Evolutionary conservation across 2,113 vertebrate species (phyloP).

Genomic region (Sclerurus mexicanus): DNA sequence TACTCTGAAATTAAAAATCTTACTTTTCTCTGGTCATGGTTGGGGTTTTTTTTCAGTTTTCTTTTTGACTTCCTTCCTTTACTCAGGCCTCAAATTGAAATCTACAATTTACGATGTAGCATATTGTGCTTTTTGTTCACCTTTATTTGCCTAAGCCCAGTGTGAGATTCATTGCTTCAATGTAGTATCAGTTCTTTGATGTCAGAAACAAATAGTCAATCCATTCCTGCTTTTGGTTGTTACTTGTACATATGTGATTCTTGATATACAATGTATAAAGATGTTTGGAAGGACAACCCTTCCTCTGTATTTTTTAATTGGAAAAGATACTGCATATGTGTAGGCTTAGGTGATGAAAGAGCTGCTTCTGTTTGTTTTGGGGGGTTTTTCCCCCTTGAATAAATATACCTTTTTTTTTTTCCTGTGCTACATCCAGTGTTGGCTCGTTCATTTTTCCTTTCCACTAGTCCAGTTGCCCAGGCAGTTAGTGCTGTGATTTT

Average conservation of each 20-base stretch:
- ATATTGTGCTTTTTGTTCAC: background rate
- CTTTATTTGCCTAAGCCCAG: background rate
- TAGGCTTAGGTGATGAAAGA: background rate
- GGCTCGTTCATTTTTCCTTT: background rate
- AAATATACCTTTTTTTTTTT: background rate
- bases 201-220: background rate
- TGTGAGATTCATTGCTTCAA: background rate
- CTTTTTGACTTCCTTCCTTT: background rate
- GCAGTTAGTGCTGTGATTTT: background rate
- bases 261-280: background rate
- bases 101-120: background rate
- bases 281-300: background rate
- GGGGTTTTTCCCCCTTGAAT: background rate
- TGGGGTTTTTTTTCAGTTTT: background rate
- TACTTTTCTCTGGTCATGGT: background rate
- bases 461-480: background rate
- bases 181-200: background rate
- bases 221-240: background rate
- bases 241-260: background rate
- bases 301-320: background rate
- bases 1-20: background rate
- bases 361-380: background rate
- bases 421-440: background rate
- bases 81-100: background rate
- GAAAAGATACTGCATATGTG: background rate